Percentiles rank a stretch among this genome's conserved stretches.
Conservation (phyloP, 2,113 vertebrate species). For the Montifringilla adamsi region DNA sequence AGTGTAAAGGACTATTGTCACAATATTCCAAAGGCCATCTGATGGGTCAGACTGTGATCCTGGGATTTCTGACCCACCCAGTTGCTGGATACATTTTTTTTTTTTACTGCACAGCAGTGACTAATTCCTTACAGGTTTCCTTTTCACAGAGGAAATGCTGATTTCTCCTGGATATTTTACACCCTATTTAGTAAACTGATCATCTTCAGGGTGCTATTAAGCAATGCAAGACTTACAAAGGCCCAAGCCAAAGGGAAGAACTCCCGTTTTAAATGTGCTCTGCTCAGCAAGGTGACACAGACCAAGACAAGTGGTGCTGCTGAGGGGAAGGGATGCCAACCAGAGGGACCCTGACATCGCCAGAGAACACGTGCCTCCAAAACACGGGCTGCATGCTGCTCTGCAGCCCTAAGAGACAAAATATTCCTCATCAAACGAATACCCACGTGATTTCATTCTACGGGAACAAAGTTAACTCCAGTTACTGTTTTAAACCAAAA, state of each 20-base stretch:
- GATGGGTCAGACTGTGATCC: background rate
- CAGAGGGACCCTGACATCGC: background rate
- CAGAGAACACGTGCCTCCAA: background rate
- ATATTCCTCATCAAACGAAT: background rate
- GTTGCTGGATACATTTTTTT: background rate
- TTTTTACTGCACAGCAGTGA: background rate
- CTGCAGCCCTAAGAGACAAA: background rate
- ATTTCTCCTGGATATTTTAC: background rate
- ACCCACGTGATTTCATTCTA: background rate
- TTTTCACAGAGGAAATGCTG: background rate
- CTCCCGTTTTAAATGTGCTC: background rate
- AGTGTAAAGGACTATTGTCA: background rate
- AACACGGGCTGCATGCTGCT: background rate
- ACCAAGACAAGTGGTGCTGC: background rate
- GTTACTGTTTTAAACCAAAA: background rate
- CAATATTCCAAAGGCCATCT: background rate
- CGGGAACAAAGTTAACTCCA: background rate
- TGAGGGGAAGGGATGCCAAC: background rate
- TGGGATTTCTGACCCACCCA: background rate
- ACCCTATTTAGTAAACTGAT: no score
- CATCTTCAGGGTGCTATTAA: background rate
- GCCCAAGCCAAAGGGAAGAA: background rate
- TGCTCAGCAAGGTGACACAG: background rate
- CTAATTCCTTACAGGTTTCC: background rate
- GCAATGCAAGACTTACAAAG: background rate